These are phyloP conservation scores for Trissoscelio sp. DNA, from an alignment of 2,888 invertebrate genomes.

Conservation along the genomic window DNA sequence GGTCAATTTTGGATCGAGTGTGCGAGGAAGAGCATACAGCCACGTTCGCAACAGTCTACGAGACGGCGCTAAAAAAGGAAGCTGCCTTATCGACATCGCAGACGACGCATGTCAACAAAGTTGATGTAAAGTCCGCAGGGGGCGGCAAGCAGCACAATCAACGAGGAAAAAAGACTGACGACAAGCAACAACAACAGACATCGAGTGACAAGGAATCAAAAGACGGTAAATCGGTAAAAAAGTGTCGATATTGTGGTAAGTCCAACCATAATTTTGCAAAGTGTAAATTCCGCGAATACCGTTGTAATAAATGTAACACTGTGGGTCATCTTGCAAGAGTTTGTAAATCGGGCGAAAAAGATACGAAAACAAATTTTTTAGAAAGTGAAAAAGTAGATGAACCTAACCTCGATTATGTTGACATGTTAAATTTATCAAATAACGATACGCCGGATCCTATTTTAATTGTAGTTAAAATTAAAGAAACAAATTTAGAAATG, in stretches of 20 bases:
- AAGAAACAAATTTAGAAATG: slow-evolving; percentile 70
- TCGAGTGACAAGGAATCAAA: no score
- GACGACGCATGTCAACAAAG: background rate
- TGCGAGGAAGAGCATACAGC: slow-evolving; percentile 4
- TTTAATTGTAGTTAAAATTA: slow-evolving; percentile 67
- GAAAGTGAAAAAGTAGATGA: background rate
- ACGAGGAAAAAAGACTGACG: no score
- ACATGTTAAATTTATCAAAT: slow-evolving; percentile 32
- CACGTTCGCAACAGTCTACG: slow-evolving; percentile 39
- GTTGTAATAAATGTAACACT: slow-evolving; percentile 40
- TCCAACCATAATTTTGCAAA: slow-evolving; percentile 45
- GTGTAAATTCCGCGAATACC: slow-evolving; percentile 47
- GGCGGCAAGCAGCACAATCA: no score
- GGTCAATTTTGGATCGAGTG: slow-evolving; percentile 16
- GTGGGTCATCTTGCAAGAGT: slow-evolving; percentile 49
- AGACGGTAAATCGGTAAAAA: no score
- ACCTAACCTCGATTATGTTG: slow-evolving; percentile 10
- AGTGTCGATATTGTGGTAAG: slow-evolving; percentile 58
- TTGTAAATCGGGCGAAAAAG: slow-evolving; percentile 24
- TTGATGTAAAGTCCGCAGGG: no score
- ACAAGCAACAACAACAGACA: no score
- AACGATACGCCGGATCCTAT: no score
- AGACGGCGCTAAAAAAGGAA: slow-evolving; percentile 64
- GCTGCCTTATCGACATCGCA: slow-evolving; percentile 50
- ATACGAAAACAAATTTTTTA: slow-evolving; percentile 11